Evolutionary conservation across 1,140 invertebrate genomes (phyloP).

Genomic region (Octopus sinensis): DNA sequence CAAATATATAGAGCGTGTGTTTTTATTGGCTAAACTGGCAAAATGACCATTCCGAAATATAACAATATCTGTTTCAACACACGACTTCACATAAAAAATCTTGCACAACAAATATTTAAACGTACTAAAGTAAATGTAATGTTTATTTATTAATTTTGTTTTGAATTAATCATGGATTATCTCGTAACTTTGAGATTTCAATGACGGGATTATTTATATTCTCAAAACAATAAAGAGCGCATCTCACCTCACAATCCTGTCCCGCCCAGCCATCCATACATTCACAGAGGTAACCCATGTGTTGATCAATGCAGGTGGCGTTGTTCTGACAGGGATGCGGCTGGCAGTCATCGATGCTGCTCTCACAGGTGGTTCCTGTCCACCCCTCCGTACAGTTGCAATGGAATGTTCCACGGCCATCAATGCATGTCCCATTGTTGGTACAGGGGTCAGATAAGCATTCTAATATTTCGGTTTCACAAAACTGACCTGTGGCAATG

Average conservation of each 20-base stretch:
- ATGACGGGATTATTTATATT: too few relatives aligned
- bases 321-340: conserved; percentile 86
- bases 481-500: not conserved
- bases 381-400: conserved; percentile 39
- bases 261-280: conserved; percentile 63
- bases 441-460: conserved; percentile 46
- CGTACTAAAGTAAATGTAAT: too few relatives aligned
- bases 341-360: conserved; percentile 87
- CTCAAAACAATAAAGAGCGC: not conserved
- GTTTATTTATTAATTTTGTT: too few relatives aligned
- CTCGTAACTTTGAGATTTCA: too few relatives aligned
- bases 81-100: too few relatives aligned
- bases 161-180: too few relatives aligned
- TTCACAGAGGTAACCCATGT: conserved; percentile 66
- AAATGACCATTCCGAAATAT: too few relatives aligned
- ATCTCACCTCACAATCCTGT: conserved; percentile 22
- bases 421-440: conserved; percentile 43
- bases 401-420: conserved; percentile 30
- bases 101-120: too few relatives aligned
- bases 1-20: too few relatives aligned
- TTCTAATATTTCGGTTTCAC: conserved; percentile 32
- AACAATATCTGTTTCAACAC: too few relatives aligned
- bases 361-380: conserved; percentile 65
- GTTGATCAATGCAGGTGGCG: conserved; percentile 74
- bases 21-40: too few relatives aligned